Evolutionary conservation across 2,888 invertebrate genomes (phyloP).

Genomic region (Cryptocephalus moraei): DNA sequence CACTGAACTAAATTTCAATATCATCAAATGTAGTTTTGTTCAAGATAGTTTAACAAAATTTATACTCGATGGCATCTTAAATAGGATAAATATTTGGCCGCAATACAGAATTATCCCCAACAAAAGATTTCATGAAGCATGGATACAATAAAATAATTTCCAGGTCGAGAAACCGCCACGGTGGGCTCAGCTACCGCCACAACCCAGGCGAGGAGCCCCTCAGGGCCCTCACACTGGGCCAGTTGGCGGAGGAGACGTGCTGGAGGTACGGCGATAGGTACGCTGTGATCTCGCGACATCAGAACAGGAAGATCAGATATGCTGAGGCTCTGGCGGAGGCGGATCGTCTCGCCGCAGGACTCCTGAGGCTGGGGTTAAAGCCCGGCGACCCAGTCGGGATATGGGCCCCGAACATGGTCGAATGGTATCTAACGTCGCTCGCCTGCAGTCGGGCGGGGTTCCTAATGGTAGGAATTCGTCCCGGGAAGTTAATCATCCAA

Average conservation of each 20-base stretch:
- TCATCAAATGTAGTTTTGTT: too few relatives aligned
- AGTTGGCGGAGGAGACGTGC: constrained; percentile 44
- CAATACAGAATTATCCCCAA: too few relatives aligned
- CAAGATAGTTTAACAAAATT: too few relatives aligned
- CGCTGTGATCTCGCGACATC: constrained; percentile 47
- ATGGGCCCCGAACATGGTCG: constrained; percentile 67
- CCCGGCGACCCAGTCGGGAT: constrained; percentile 67
- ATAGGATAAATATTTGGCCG: too few relatives aligned
- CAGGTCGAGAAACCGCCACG: background rate
- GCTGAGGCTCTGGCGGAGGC: constrained; percentile 43
- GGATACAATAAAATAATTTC: too few relatives aligned
- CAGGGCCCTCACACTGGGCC: constrained; percentile 45
- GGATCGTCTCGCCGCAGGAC: constrained; percentile 60
- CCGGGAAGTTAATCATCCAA: too few relatives aligned
- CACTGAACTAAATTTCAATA: too few relatives aligned
- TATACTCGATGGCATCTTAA: too few relatives aligned
- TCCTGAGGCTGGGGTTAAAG: constrained; percentile 53
- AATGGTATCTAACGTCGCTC: constrained; percentile 65
- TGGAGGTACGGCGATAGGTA: constrained; percentile 45
- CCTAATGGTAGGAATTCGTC: constrained; percentile 45
- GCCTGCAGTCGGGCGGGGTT: constrained; percentile 65
- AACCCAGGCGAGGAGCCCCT: constrained; percentile 33
- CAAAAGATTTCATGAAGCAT: too few relatives aligned
- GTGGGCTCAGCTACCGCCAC: background rate
- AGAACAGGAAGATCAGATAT: constrained; percentile 45